Percentiles rank a stretch among this genome's conserved stretches.
Evolutionary conservation across 2,113 vertebrate genomes (phyloP).

Genomic region (Hydrochoerus hydrochaeris): DNA sequence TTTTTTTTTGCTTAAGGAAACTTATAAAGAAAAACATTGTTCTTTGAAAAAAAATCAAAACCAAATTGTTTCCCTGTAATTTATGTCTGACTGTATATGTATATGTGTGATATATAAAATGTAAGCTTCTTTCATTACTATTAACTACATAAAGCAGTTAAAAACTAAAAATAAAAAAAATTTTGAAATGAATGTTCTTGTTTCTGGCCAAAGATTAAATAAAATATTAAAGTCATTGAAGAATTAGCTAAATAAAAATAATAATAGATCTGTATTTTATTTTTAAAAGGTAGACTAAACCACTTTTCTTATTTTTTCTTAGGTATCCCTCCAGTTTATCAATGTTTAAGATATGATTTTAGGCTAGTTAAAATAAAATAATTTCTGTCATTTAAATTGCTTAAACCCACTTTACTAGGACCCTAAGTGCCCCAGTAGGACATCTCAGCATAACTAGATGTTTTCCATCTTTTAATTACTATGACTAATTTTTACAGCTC

Average conservation of each 20-base stretch:
- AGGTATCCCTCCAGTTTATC: neutral
- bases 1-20: neutral
- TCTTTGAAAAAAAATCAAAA: neutral
- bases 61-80: neutral
- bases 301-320: neutral
- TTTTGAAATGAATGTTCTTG: neutral
- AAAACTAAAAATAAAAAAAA: neutral
- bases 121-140: neutral
- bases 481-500: slow-evolving; percentile 69
- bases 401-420: slow-evolving; percentile 39
- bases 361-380: slow-evolving; percentile 62
- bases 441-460: slow-evolving; percentile 72
- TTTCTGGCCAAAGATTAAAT: slow-evolving; percentile 39
- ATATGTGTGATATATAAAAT: neutral
- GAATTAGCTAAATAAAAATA: slow-evolving; percentile 16
- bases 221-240: slow-evolving; percentile 6
- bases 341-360: slow-evolving; percentile 38
- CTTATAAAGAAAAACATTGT: neutral
- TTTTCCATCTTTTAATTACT: slow-evolving; percentile 79
- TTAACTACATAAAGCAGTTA: neutral
- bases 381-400: slow-evolving; percentile 60
- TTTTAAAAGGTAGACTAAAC: neutral
- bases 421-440: slow-evolving; percentile 71
- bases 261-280: slow-evolving; percentile 39
- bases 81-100: neutral